Evolutionary conservation across 1,140 invertebrate species (phyloP), one percentile per base, ranked within the genome.

Genomic region (Tetragnatha versicolor): DNA sequence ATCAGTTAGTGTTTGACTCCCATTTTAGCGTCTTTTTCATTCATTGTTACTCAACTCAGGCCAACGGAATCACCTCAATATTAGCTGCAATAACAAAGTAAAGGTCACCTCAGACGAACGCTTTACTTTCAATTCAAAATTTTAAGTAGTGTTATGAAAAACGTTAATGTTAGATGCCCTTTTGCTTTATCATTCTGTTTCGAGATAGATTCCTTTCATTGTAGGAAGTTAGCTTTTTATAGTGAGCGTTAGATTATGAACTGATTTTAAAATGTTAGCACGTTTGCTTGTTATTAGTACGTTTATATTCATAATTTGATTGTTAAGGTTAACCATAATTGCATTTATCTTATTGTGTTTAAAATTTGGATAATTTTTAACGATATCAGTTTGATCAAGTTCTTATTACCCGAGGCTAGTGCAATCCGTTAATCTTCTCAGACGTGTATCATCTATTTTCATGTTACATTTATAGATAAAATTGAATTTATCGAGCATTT

Each of bases 381-480:
- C 12, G 20, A 47, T 47, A 3, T 20, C 12, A 20, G 42, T 20
- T 47, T 2, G 12, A 20, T 47, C 20, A 20, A 47, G 37, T 20
- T 20, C 35, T 35, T 39, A 17, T 22, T 2, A 65, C 25, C 10
- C 20, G 42, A 33, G 72, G 72, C 55, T 27, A 63, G 72, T 75
- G 72, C 72, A 75, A 75, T 75, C 20, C 37, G 58, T 75, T 75
- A 35, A 45, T 12, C 22, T 31, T 61, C 37, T 20, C 42, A 47
- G 42, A 47, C 20, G 12, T 47, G 20, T 35, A 63, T 7, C 14
- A 10, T 72, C 22, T 58, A 70, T 55, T 27, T 70, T 70, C 5
- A 37, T 39, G 51, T 70, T 70, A 25, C 9, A 55, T 70, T 29
- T 29, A 22, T 39, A 37, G 39, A 42, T 10, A 17, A 10, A n/a